These are phyloP conservation scores for Odiellus spinosus DNA, from an alignment of 2,888 invertebrate species.

Conservation along the genomic window DNA sequence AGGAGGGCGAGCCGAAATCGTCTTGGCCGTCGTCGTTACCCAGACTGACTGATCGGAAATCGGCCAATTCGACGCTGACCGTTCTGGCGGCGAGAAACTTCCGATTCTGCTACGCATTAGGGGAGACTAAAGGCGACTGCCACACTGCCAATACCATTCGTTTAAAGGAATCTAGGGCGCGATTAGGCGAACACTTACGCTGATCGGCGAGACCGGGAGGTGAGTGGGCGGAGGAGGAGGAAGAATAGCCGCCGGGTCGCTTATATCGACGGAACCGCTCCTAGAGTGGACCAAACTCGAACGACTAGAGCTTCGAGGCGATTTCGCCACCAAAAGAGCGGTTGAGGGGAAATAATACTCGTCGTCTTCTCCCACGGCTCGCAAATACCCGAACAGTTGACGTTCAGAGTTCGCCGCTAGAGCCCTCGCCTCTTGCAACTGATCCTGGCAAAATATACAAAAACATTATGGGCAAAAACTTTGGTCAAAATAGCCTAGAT, in stretches of 20 bases:
- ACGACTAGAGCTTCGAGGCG: conserved; percentile 37
- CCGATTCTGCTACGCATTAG: conserved; percentile 5
- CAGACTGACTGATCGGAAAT: conserved; percentile 44
- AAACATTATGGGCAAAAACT: no score
- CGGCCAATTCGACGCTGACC: conserved; percentile 42
- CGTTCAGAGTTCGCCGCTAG: neutral
- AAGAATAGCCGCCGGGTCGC: conserved; percentile 7
- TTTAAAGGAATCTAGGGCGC: no score
- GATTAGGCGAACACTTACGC: no score
- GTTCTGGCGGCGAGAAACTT: conserved; percentile 26
- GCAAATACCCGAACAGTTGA: conserved; percentile 1
- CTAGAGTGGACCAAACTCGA: conserved; percentile 56
- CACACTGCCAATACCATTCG: neutral
- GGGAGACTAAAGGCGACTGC: conserved; percentile 8
- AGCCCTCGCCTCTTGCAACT: conserved; percentile 2
- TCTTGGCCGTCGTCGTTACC: conserved; percentile 42
- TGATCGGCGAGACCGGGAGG: no score
- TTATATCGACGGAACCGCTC: conserved; percentile 25
- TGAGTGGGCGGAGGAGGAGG: neutral
- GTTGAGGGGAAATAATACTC: conserved; percentile 23
- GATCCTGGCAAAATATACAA: conserved; percentile 7
- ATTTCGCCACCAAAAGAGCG: conserved; percentile 22
- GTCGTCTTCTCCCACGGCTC: conserved; percentile 20
- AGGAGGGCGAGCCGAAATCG: conserved; percentile 19
- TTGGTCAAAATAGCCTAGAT: no score